Base-by-base conservation (phyloP, 2,113 vertebrate species). In the Rhagologus leucostigma region DNA sequence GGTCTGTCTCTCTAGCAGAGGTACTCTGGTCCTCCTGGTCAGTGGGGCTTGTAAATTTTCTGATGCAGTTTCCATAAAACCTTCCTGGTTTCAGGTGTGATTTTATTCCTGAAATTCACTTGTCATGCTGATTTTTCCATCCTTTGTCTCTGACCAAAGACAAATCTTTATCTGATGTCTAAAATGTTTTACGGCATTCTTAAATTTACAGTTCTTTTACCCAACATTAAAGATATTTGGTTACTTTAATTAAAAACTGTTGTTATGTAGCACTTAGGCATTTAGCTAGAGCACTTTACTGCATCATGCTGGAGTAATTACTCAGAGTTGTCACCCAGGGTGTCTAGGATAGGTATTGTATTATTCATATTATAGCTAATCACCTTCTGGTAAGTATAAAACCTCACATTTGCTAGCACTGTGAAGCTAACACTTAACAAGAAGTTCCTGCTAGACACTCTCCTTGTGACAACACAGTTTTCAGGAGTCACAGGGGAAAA, bases 191-290 rank as follows among this genome's bases (percentile, higher is more conserved):
- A 89, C 62, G 74, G 57, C 70, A 55, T 35, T 56, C 65, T 95
- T 67, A 91, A 39, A 79, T 95, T 74, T 89, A 70, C 26, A 84
- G 50, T 77, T 95, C 19, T 77, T 89, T 89, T 90, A 79, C 89
- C 90, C 62, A 96, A 90, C 90, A 96, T 96, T 97, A 95, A 92
- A 96, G 82, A 62, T 86, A 71, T 84, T 94, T 86, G 37, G 65
- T 39, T 93, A 44, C 52, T 79, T 96, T 96, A 96, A 97, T 97
- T 92, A 77, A 95, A 92, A 95, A n/a, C 14, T 75, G 39, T 68
- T 69, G 39, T 74, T 56, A 67, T 32, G 37, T 41, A 56, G 46
- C 71, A 75, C 47, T 62, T 81, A 56, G 26, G 26, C 77, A 91
- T 96, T 95, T 84, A 93, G 56, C 59, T 85, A 27, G 37, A 87